A percentile compares a stretch with the other conserved stretches of the same genome.
Conservation (phyloP, 2,888 invertebrate species). For the Smittia aterrima region DNA sequence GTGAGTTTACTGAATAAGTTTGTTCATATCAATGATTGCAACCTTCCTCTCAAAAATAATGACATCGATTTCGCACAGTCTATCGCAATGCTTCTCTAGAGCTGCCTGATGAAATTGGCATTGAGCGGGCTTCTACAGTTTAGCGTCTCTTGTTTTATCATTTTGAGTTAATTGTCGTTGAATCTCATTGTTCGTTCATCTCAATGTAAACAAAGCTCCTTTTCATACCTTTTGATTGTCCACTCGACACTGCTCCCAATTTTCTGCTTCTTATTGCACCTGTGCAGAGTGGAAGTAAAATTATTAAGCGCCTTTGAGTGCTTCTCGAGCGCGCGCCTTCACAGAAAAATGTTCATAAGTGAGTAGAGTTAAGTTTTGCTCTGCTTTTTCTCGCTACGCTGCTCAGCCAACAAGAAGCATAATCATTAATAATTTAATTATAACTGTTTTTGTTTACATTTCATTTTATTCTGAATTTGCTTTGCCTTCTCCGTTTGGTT, state of each 20-base stretch:
- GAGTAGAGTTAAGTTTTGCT: not conserved
- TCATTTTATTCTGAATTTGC: not conserved
- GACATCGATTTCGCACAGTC: no score
- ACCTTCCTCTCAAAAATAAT: no score
- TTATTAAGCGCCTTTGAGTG: conserved; percentile 1
- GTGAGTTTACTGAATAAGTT: no score
- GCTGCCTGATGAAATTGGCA: no score
- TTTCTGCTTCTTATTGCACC: not conserved
- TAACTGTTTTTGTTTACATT: conserved; percentile 35
- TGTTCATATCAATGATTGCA: no score
- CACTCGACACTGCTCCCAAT: conserved; percentile 37
- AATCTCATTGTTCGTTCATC: not conserved
- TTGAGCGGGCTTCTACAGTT: no score
- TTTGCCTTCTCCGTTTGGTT: not conserved
- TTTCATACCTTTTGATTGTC: conserved; percentile 10
- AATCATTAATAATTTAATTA: conserved; percentile 42
- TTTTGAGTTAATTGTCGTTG: no score
- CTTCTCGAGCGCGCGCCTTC: not conserved
- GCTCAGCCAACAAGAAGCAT: conserved; percentile 4
- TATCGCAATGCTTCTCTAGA: no score
- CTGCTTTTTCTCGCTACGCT: conserved; percentile 17
- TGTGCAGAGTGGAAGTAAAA: conserved; percentile 23
- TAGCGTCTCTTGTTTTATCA: no score
- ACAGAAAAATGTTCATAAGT: not conserved
- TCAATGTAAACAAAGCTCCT: not conserved